A percentile compares a stretch with the other conserved stretches of the same genome.
Conservation (phyloP, 53 echinoderm and acorn worm genomes). For the Antedon mediterranea region DNA sequence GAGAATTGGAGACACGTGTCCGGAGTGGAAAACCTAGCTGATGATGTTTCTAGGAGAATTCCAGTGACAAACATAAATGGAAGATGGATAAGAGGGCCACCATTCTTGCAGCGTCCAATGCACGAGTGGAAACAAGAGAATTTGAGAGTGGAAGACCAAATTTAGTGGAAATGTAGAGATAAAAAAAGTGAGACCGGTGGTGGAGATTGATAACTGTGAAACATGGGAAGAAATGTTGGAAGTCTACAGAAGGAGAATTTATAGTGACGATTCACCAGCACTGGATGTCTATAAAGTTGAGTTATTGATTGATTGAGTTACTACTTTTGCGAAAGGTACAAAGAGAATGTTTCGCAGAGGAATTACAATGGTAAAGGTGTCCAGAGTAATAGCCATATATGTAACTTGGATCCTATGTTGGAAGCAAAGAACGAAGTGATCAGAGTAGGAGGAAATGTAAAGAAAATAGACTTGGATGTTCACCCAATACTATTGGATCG, state of each 20-base stretch:
- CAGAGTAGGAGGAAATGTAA: constrained; percentile 3
- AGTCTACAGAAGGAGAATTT: neutral
- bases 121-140: constrained; percentile 18
- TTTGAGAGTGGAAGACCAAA: neutral
- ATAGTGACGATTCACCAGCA: no score
- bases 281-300: neutral
- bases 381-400: neutral
- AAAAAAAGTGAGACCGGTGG: constrained; percentile 9
- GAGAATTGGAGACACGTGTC: constrained; percentile 36
- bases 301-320: neutral
- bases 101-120: constrained; percentile 20
- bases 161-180: neutral
- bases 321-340: constrained; percentile 1
- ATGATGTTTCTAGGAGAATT: constrained; percentile 17
- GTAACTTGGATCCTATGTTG: neutral
- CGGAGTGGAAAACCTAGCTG: constrained; percentile 34
- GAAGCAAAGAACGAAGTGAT: neutral
- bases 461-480: neutral
- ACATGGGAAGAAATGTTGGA: constrained; percentile 8
- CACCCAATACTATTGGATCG: constrained; percentile 12
- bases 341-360: neutral
- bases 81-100: constrained; percentile 23
- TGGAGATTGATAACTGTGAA: constrained; percentile 4
- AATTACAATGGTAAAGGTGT: neutral
- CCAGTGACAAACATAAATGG: neutral